These are phyloP conservation scores for Polyommatus iphigenia DNA, from an alignment of 2,888 invertebrate species.

Conservation along the genomic window DNA sequence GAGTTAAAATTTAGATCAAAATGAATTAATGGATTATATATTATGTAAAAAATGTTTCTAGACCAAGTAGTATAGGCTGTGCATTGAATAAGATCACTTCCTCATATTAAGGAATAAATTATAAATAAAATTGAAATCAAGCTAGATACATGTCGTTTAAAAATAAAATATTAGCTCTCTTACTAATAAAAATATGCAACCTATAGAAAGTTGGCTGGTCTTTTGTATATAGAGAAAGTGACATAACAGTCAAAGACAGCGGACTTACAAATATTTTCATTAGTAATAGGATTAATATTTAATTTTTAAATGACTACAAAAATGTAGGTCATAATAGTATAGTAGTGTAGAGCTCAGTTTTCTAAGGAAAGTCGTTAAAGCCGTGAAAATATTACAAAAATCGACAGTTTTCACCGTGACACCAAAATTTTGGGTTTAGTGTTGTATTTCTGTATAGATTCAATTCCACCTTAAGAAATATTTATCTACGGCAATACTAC, in stretches of 20 bases:
- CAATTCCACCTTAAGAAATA: no score
- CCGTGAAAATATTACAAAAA: background rate
- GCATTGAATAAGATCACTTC: background rate
- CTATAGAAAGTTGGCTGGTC: no score
- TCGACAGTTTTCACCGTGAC: background rate
- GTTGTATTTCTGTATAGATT: no score
- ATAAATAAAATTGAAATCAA: background rate
- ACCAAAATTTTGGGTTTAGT: background rate
- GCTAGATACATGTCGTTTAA: background rate
- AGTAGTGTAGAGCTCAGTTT: background rate
- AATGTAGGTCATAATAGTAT: background rate
- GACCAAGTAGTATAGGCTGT: slow-evolving; percentile 6
- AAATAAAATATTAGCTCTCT: background rate
- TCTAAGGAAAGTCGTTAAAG: background rate
- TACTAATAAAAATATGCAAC: no score
- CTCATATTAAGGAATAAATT: background rate
- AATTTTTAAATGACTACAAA: background rate
- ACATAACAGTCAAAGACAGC: no score
- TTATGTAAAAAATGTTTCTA: background rate
- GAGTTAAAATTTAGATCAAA: background rate
- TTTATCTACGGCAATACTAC: no score
- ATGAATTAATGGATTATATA: background rate
- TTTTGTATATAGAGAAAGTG: no score
- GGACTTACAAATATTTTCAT: no score
- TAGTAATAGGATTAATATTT: background rate